phyloP scores from a whole-genome alignment of 2,113 vertebrate species.

The Nothocercus julius region DNA sequence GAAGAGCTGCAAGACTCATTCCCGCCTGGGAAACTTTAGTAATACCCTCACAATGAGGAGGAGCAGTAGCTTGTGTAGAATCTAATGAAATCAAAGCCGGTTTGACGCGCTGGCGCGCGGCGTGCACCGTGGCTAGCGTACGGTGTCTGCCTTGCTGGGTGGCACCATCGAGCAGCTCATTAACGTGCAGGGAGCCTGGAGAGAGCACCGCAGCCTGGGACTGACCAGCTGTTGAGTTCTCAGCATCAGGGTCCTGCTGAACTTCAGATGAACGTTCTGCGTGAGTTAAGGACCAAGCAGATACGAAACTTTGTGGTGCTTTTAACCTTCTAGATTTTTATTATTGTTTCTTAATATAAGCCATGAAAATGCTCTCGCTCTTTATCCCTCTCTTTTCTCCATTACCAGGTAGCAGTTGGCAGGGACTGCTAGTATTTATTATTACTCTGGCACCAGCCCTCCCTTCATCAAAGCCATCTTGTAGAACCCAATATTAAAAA shows the following conservation, averaged over 20 bases:
- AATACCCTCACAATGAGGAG: constrained; percentile 40
- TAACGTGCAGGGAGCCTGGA: not conserved
- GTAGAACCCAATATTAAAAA: not conserved
- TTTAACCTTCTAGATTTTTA: not conserved
- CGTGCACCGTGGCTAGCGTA: not conserved
- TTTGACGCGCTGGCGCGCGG: constrained; percentile 14
- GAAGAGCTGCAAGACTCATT: constrained; percentile 54
- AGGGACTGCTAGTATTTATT: not conserved
- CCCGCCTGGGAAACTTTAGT: constrained; percentile 39
- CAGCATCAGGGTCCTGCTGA: not conserved
- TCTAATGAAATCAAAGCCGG: constrained; percentile 48
- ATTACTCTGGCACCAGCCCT: not conserved
- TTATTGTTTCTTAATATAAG: not conserved
- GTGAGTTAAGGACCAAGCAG: not conserved
- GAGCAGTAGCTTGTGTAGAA: constrained; percentile 40
- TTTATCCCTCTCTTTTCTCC: not conserved
- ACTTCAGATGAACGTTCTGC: not conserved
- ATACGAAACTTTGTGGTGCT: not conserved
- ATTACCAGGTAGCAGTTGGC: not conserved
- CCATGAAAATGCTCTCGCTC: not conserved
- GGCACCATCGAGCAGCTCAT: constrained; percentile 1
- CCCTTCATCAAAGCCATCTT: not conserved
- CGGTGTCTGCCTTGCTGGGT: not conserved
- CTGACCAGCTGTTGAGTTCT: not conserved
- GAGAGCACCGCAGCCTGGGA: not conserved